phyloP scores from a whole-genome alignment of 1,140 invertebrate genomes.

The Nixonia krombeini region DNA sequence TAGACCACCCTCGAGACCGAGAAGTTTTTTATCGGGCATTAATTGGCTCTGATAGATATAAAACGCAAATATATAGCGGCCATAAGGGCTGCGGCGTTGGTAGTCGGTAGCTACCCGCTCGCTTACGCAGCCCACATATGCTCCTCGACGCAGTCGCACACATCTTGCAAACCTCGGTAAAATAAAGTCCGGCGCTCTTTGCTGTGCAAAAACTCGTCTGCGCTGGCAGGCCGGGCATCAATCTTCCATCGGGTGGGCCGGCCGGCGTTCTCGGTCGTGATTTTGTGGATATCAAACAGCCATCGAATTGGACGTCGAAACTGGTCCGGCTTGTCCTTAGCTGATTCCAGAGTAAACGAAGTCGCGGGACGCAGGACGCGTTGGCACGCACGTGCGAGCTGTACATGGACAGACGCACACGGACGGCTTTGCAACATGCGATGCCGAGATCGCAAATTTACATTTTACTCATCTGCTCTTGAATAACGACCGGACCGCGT shows the following conservation, averaged over 20 bases:
- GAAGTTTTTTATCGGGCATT: conserved; percentile 38
- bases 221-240: conserved; percentile 43
- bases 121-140: conserved; percentile 7
- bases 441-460: conserved; percentile 40
- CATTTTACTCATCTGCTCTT: conserved; percentile 25
- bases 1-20: conserved; percentile 37
- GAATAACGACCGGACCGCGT: conserved; percentile 8
- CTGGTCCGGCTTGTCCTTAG: conserved; percentile 38
- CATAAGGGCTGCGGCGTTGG: conserved; percentile 23
- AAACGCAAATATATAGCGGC: conserved; percentile 50
- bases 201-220: conserved; percentile 45
- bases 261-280: conserved; percentile 38
- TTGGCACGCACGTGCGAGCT: conserved; percentile 49
- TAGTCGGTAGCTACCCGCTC: conserved; percentile 6
- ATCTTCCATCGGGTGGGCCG: conserved; percentile 40
- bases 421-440: conserved; percentile 44
- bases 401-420: conserved; percentile 36
- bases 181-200: conserved; percentile 43
- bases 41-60: conserved; percentile 46
- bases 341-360: conserved; percentile 32
- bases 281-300: conserved; percentile 46
- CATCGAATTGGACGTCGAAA: conserved; percentile 48
- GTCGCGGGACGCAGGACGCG: conserved; percentile 40
- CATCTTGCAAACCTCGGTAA: conserved; percentile 25
- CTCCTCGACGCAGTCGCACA: conserved; percentile 44